Evolutionary conservation across 2,113 vertebrate genomes (phyloP).

Genomic region (human): DNA sequence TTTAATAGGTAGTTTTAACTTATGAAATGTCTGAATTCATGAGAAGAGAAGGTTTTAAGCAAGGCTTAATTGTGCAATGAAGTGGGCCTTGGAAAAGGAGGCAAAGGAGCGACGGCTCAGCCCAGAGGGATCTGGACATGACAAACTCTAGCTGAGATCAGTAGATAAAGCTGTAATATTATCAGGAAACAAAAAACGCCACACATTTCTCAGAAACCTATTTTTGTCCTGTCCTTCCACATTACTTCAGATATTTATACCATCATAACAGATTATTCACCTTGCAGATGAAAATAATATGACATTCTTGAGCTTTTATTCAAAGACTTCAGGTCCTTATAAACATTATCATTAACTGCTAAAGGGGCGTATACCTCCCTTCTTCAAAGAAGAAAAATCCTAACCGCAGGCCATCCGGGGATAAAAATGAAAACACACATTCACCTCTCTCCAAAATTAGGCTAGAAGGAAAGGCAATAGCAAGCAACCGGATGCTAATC

Average conservation of each 20-base stretch:
- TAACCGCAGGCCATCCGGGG: neutral
- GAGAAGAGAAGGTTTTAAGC: neutral
- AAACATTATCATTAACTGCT: neutral
- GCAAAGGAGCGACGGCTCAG: neutral
- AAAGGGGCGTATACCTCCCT: neutral
- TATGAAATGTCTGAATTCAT: neutral
- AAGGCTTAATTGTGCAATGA: neutral
- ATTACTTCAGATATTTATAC: conserved; percentile 62
- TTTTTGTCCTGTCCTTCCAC: conserved; percentile 60
- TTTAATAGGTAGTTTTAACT: neutral
- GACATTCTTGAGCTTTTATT: neutral
- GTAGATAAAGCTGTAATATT: conserved; percentile 58
- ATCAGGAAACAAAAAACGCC: conserved; percentile 56
- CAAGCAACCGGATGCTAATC: neutral
- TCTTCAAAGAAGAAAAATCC: neutral
- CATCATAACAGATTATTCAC: conserved; percentile 20
- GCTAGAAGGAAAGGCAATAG: neutral
- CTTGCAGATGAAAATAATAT: conserved; percentile 39
- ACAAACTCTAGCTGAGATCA: conserved; percentile 33
- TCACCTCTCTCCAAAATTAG: neutral
- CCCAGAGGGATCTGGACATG: neutral
- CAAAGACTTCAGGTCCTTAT: neutral
- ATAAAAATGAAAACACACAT: neutral
- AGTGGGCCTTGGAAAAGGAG: neutral
- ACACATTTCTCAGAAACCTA: conserved; percentile 74